Evolutionary conservation across 2,797 vertebrate genomes (phyloP).

Genomic region (Octomys mimax): DNA sequence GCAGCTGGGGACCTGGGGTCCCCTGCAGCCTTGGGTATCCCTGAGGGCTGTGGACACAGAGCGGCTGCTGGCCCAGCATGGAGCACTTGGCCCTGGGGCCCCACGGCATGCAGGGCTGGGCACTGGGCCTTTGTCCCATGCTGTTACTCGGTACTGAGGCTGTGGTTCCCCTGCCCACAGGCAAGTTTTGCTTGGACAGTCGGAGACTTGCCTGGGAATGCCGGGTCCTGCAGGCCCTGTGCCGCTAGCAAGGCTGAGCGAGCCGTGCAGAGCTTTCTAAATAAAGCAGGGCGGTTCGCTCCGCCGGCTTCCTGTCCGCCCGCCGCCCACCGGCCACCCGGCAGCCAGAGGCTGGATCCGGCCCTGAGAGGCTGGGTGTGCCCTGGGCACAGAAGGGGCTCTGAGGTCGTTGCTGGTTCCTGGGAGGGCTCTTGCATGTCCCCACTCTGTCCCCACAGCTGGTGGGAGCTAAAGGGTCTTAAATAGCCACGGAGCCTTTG

Average conservation of each 20-base stretch:
- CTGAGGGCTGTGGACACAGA: neutral
- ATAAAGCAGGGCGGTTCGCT: conserved; percentile 71
- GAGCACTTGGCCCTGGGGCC: neutral
- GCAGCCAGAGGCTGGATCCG: conserved; percentile 41
- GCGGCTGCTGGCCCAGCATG: neutral
- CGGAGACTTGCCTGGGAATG: neutral
- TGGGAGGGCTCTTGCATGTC: neutral
- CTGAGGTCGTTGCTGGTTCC: neutral
- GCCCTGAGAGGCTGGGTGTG: conserved; percentile 51
- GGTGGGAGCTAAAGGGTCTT: neutral
- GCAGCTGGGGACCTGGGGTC: too few species aligned
- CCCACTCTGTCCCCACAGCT: neutral
- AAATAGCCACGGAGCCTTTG: neutral
- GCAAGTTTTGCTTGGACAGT: neutral
- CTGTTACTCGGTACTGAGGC: neutral
- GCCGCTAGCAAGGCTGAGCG: neutral
- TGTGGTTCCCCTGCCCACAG: neutral
- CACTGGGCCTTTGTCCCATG: neutral
- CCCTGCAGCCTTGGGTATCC: neutral
- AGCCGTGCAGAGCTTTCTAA: conserved; percentile 59
- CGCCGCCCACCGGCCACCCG: neutral
- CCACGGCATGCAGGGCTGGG: neutral
- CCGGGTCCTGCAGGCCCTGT: neutral
- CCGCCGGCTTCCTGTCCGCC: conserved; percentile 73
- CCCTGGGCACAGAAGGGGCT: conserved; percentile 10